Percentiles rank a stretch among this genome's conserved stretches.
phyloP scores from a whole-genome alignment of 1,140 invertebrate species.

The Drosophila neocordata region DNA sequence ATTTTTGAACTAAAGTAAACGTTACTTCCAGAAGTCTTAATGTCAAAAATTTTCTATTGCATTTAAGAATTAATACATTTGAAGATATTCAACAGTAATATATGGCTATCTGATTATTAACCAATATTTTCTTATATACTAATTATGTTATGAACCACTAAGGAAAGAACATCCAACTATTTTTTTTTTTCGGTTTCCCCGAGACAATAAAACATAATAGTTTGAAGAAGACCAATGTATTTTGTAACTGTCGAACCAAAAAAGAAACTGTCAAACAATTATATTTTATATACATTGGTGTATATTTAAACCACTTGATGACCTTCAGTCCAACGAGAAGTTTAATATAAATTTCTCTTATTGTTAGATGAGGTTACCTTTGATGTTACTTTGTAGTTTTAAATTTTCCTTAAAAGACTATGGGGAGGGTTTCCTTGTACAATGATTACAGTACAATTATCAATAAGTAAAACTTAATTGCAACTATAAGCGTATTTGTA shows the following conservation, averaged over 20 bases:
- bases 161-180: too few species aligned
- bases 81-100: too few species aligned
- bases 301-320: constrained; percentile 30
- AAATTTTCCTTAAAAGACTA: constrained; percentile 36
- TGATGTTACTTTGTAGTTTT: constrained; percentile 18
- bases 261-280: background rate
- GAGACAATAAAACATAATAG: background rate
- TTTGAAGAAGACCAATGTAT: too few species aligned
- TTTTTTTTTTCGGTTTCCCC: too few species aligned
- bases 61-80: too few species aligned
- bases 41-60: too few species aligned
- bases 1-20: too few species aligned
- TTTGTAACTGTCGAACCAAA: background rate
- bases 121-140: too few species aligned
- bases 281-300: background rate
- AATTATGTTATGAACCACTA: too few species aligned
- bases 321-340: constrained; percentile 61
- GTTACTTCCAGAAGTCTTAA: too few species aligned
- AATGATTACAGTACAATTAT: constrained; percentile 66
- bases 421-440: constrained; percentile 56
- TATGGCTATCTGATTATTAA: too few species aligned
- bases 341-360: constrained; percentile 82
- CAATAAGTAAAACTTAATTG: constrained; percentile 69
- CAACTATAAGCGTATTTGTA: constrained; percentile 39
- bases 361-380: constrained; percentile 30